These are phyloP conservation scores for Thereuonema tuberculata DNA, from an alignment of 1,140 invertebrate genomes.

Conservation along the genomic window DNA sequence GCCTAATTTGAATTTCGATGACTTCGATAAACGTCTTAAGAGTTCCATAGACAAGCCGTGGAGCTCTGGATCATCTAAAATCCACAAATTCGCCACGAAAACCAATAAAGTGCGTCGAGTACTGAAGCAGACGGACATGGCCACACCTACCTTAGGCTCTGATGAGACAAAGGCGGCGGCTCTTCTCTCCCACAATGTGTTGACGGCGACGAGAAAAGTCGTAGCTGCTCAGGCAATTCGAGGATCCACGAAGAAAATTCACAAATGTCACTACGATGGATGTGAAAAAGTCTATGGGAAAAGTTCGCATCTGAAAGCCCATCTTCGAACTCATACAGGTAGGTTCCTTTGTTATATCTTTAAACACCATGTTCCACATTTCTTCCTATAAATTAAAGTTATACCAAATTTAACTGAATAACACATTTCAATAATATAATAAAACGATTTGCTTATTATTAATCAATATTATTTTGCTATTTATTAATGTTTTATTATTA, in stretches of 20 bases:
- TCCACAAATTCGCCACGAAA: constrained; percentile 7
- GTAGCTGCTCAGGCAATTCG: not conserved
- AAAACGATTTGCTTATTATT: too few relatives aligned
- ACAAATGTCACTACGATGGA: constrained; percentile 51
- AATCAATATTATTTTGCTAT: too few relatives aligned
- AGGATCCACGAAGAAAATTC: constrained; percentile 29
- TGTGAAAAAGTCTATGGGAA: constrained; percentile 66
- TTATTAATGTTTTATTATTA: too few relatives aligned
- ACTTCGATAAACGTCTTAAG: not conserved
- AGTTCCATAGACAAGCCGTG: not conserved
- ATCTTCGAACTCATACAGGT: constrained; percentile 51
- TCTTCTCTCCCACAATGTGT: not conserved
- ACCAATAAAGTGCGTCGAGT: constrained; percentile 12
- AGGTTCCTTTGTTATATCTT: constrained; percentile 8
- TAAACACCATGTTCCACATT: too few relatives aligned
- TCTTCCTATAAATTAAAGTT: not conserved
- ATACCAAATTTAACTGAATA: too few relatives aligned
- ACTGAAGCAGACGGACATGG: constrained; percentile 6
- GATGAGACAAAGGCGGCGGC: not conserved
- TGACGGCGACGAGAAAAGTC: not conserved
- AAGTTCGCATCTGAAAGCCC: constrained; percentile 62
- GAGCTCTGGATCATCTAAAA: too few relatives aligned
- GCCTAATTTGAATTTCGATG: constrained; percentile 22
- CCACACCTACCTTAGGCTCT: not conserved
- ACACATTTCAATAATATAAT: too few relatives aligned